phyloP scores from a whole-genome alignment of 2,888 invertebrate species.

The Boloria euphrosyne region DNA sequence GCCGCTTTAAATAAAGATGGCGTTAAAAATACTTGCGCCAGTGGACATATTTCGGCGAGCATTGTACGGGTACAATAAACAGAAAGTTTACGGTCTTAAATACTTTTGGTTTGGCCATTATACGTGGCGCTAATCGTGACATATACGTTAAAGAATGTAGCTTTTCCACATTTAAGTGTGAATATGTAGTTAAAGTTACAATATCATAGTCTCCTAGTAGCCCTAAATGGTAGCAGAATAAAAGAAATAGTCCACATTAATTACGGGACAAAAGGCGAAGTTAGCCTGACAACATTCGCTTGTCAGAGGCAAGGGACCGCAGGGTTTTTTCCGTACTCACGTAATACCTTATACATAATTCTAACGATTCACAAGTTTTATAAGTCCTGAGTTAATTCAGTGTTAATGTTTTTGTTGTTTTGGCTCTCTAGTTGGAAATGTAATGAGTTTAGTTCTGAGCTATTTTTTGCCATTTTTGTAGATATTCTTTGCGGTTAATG shows the following conservation, averaged over 20 bases:
- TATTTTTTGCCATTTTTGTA: background rate
- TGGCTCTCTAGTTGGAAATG: conserved; percentile 1
- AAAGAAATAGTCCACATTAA: conserved; percentile 63
- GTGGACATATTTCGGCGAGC: conserved; percentile 33
- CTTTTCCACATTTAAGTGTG: conserved; percentile 21
- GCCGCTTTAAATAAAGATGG: conserved; percentile 35
- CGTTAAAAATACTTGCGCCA: conserved; percentile 34
- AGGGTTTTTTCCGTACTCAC: conserved; percentile 32
- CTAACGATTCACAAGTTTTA: conserved; percentile 23
- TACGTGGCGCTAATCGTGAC: conserved; percentile 32
- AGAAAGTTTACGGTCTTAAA: conserved; percentile 33
- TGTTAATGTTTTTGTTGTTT: conserved; percentile 24
- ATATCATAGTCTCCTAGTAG: conserved; percentile 18
- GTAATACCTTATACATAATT: conserved; percentile 23
- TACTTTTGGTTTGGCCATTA: conserved; percentile 35
- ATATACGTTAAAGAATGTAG: conserved; percentile 32
- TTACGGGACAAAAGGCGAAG: conserved; percentile 49
- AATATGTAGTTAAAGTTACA: conserved; percentile 16
- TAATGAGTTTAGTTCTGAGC: conserved; percentile 16
- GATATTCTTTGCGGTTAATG: too few species aligned
- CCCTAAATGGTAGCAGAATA: conserved; percentile 42
- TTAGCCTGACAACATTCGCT: conserved; percentile 31
- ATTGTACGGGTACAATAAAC: conserved; percentile 25
- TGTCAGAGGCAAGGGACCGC: conserved; percentile 28
- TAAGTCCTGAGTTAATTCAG: conserved; percentile 30